These are phyloP conservation scores for Drosophila stalkeri DNA, from an alignment of 2,888 invertebrate species.

Conservation along the genomic window DNA sequence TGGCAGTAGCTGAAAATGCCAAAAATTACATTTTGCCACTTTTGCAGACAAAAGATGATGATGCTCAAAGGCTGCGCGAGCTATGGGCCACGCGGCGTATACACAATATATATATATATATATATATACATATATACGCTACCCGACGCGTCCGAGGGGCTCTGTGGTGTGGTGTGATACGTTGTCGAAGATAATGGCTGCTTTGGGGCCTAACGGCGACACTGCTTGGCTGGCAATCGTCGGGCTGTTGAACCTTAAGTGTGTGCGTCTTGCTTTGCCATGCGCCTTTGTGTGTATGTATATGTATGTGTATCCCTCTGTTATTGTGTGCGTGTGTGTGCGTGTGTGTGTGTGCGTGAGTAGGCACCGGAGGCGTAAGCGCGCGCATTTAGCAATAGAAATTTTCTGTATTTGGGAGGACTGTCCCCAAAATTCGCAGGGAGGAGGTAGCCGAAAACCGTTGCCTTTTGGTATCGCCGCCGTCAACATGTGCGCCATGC, in stretches of 20 bases:
- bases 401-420: constrained; percentile 69
- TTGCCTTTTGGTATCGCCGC: constrained; percentile 41
- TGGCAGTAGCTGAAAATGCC: constrained; percentile 66
- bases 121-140: no score
- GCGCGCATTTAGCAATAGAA: constrained; percentile 73
- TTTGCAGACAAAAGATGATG: constrained; percentile 69
- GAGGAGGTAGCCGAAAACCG: constrained; percentile 15
- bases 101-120: constrained; percentile 61
- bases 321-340: constrained; percentile 9
- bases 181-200: constrained; percentile 79
- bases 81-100: constrained; percentile 50
- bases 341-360: constrained; percentile 20
- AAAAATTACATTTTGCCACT: constrained; percentile 81
- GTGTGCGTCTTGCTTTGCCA: constrained; percentile 55
- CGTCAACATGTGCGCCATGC: constrained; percentile 58
- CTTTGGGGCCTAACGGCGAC: constrained; percentile 63
- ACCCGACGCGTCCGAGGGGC: not conserved
- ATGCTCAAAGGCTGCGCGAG: constrained; percentile 47
- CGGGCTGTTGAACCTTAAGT: constrained; percentile 78
- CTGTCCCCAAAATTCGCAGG: constrained; percentile 31
- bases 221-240: constrained; percentile 65
- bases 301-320: constrained; percentile 11
- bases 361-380: constrained; percentile 60
- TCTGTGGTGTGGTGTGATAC: constrained; percentile 49
- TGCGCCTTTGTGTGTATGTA: constrained; percentile 36